phyloP scores from a whole-genome alignment of 35 echinoderm and acorn worm species.

The Hemicentrotus pulcherrimus region DNA sequence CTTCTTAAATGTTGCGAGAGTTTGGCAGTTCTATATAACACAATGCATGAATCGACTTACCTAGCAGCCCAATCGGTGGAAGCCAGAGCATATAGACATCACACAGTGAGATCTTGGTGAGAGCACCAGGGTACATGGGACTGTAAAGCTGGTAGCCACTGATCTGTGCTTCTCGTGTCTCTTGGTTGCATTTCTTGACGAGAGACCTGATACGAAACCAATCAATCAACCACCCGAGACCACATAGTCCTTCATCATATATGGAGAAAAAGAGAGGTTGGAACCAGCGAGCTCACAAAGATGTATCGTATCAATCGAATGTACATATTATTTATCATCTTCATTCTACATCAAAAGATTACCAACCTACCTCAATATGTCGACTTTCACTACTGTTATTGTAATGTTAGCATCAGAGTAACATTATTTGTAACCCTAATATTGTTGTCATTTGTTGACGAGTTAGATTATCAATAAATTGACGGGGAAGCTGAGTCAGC shows the following conservation, averaged over 20 bases:
- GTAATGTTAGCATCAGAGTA: too few relatives aligned
- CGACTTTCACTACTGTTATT: too few relatives aligned
- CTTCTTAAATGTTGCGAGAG: too few relatives aligned
- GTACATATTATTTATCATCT: too few relatives aligned
- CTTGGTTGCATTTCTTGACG: conserved; percentile 24
- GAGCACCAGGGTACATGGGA: background rate
- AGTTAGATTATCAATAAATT: background rate
- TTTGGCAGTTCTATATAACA: too few relatives aligned
- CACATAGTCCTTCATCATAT: background rate
- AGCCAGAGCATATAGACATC: conserved; percentile 56
- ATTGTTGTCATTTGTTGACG: too few relatives aligned
- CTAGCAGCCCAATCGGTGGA: background rate
- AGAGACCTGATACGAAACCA: conserved; percentile 55
- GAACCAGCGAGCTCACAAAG: too few relatives aligned
- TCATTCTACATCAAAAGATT: too few relatives aligned
- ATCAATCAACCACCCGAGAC: conserved; percentile 58
- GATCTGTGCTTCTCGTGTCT: conserved; percentile 33
- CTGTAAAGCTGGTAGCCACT: conserved; percentile 25
- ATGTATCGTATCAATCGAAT: too few relatives aligned
- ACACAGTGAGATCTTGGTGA: conserved; percentile 41
- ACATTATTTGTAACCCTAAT: too few relatives aligned
- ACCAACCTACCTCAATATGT: too few relatives aligned
- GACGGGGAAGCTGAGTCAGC: background rate
- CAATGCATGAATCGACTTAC: background rate
- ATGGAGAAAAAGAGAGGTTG: background rate